Percentiles rank a stretch among this genome's conserved stretches.
These are phyloP conservation scores for Columba janthina DNA, from an alignment of 2,113 vertebrate genomes.

Conservation along the genomic window DNA sequence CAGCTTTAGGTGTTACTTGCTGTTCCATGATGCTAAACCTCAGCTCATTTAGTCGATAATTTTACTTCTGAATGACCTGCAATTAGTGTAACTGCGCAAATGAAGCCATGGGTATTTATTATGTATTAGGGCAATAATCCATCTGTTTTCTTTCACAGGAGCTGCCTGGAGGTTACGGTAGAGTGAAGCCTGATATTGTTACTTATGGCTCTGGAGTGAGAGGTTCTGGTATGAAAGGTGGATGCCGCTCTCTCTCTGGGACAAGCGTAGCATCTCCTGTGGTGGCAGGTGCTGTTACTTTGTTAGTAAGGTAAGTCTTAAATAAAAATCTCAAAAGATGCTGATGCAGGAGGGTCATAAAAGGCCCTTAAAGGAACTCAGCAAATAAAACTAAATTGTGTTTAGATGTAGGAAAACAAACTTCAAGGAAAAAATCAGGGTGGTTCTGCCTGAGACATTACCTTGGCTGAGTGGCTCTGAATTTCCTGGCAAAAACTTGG, in stretches of 20 bases:
- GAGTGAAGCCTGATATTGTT: conserved; percentile 96
- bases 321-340: not conserved
- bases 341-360: not conserved
- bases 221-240: conserved; percentile 96
- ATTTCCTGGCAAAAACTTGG: not conserved
- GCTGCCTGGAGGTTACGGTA: conserved; percentile 93
- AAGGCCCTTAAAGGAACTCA: not conserved
- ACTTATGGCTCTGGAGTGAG: conserved; percentile 96
- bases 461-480: not conserved
- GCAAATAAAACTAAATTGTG: not conserved
- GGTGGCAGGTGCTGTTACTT: conserved; percentile 93
- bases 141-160: conserved; percentile 75
- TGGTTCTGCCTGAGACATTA: not conserved
- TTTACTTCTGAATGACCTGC: not conserved
- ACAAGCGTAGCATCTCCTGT: conserved; percentile 99
- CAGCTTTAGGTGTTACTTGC: not conserved
- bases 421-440: not conserved
- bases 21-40: not conserved
- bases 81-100: not conserved
- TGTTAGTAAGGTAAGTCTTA: conserved; percentile 87
- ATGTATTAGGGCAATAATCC: not conserved
- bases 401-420: not conserved
- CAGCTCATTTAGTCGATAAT: not conserved
- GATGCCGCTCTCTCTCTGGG: conserved; percentile 95
- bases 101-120: not conserved